Evolutionary conservation across 2,888 invertebrate genomes (phyloP).

Genomic region (Thera britannica): DNA sequence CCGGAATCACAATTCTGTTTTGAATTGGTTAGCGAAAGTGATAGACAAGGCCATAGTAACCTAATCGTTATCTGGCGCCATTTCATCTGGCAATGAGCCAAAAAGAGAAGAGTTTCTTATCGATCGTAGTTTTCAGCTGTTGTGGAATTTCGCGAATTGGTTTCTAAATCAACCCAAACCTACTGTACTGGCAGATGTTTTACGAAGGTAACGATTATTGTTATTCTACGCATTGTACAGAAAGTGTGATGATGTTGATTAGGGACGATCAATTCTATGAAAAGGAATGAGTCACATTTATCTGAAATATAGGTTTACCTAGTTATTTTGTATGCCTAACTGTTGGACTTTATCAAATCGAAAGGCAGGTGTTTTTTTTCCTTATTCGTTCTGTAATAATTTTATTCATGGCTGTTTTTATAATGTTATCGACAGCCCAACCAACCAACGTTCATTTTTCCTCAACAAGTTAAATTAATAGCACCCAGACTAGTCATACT

Average conservation of each 20-base stretch:
- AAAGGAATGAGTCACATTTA: background rate
- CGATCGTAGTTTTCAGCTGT: conserved; percentile 6
- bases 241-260: background rate
- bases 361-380: background rate
- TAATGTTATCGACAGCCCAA: too few species aligned
- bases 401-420: background rate
- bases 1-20: background rate
- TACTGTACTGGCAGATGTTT: too few species aligned
- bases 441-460: too few species aligned
- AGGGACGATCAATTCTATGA: background rate
- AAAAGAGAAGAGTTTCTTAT: conserved; percentile 16
- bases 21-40: background rate
- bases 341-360: background rate
- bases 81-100: conserved; percentile 17
- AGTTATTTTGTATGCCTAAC: background rate
- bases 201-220: too few species aligned
- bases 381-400: background rate
- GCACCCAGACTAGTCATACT: conserved; percentile 5
- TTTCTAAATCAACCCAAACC: too few species aligned
- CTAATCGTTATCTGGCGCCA: conserved; percentile 15
- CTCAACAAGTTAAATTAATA: too few species aligned
- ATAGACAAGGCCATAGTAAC: conserved; percentile 3
- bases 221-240: background rate
- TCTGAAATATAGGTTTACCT: background rate
- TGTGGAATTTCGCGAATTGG: background rate